Evolutionary conservation across 2,797 vertebrate genomes (phyloP).

Genomic region (Zalophus californianus): DNA sequence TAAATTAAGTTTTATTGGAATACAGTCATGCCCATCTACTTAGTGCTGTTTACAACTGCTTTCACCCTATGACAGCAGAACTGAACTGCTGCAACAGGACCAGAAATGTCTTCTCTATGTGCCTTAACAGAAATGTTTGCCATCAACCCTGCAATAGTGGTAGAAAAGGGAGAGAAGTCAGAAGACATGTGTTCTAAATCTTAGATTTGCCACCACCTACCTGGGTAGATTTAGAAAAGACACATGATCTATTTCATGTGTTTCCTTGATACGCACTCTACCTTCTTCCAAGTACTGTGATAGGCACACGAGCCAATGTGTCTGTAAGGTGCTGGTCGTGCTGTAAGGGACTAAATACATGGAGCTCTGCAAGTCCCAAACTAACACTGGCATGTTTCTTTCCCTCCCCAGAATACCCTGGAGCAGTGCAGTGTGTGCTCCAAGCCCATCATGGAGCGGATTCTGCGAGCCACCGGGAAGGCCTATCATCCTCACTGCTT

Average conservation of each 20-base stretch:
- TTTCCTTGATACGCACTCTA: background rate
- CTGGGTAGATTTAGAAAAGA: background rate
- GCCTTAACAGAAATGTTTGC: background rate
- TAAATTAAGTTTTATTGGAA: background rate
- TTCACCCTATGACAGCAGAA: background rate
- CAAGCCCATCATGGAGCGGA: constrained; percentile 99
- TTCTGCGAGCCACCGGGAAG: constrained; percentile 97
- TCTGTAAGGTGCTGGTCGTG: background rate
- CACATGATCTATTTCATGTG: background rate
- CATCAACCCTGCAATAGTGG: background rate
- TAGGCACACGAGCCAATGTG: accelerated
- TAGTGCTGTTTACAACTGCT: background rate
- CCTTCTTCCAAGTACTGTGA: background rate
- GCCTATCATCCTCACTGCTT: constrained; percentile 99
- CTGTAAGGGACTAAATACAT: background rate
- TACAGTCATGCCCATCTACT: background rate
- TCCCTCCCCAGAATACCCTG: constrained; percentile 93
- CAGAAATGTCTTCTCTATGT: background rate
- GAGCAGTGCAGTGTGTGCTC: constrained; percentile 97
- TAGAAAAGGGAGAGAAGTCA: background rate
- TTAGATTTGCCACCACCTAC: background rate
- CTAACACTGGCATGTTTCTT: background rate
- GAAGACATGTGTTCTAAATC: background rate
- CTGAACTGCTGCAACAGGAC: background rate
- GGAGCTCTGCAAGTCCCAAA: background rate